A percentile compares a stretch with the other conserved stretches of the same genome.
Conservation (phyloP, 2,888 invertebrate genomes). For the Drosophila fulvimacula region DNA sequence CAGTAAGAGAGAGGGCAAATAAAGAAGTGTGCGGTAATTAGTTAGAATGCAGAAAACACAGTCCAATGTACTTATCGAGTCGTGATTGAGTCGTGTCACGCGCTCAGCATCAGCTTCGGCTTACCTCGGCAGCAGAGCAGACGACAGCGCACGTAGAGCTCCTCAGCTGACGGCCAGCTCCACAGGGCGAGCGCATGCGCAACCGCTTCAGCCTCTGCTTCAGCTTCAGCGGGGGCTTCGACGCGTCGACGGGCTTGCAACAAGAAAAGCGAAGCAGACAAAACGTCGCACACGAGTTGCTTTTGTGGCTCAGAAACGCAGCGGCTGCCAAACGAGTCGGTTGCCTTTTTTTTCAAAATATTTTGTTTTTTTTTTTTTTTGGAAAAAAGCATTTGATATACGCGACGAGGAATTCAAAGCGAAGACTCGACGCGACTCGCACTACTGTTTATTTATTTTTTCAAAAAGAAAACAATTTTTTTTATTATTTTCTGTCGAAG, state of each 20-base stretch:
- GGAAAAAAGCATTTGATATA: slow-evolving; percentile 7
- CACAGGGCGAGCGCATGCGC: slow-evolving; percentile 59
- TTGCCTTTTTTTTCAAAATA: slow-evolving; percentile 52
- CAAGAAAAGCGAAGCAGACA: slow-evolving; percentile 57
- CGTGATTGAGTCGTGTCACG: slow-evolving; percentile 42
- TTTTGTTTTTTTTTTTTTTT: slow-evolving; percentile 9
- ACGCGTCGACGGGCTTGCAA: slow-evolving; percentile 47
- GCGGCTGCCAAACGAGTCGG: slow-evolving; percentile 78
- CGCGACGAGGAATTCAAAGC: slow-evolving; percentile 35
- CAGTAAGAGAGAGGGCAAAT: not conserved
- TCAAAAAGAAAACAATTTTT: slow-evolving; percentile 10
- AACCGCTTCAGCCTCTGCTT: slow-evolving; percentile 34
- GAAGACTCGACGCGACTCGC: slow-evolving; percentile 25
- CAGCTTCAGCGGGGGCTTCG: slow-evolving; percentile 4
- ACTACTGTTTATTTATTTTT: slow-evolving; percentile 20
- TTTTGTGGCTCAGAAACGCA: slow-evolving; percentile 77
- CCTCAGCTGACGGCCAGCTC: slow-evolving; percentile 22
- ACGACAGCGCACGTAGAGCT: not conserved
- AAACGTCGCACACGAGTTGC: slow-evolving; percentile 64
- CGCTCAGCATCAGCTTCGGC: slow-evolving; percentile 18
- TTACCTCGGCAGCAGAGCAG: slow-evolving; percentile 14
- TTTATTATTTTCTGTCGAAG: slow-evolving; percentile 34
- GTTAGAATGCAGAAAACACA: not conserved
- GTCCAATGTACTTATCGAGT: not conserved
- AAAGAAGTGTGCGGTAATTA: no score